Base-by-base conservation (phyloP, 2,797 vertebrate species). In the Petrocephalus sullivani region DNA sequence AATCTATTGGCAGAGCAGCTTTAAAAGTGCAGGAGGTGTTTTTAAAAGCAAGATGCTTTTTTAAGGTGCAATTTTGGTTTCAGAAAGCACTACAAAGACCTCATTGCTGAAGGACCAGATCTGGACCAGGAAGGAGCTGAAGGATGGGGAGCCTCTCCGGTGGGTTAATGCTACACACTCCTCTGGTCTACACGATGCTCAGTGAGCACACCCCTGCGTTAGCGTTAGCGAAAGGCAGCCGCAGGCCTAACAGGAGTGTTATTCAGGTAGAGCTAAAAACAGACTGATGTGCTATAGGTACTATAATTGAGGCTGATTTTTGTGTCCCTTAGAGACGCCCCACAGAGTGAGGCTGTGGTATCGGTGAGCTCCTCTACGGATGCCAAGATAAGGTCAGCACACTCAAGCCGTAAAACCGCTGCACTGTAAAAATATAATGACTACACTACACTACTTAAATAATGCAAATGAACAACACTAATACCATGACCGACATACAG, bases 41-140 rank as follows among this genome's bases (percentile, higher is more conserved):
- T 78, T 78, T 78, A 19, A 46, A 9, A 1, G 41, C 2, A 16
- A n/a, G 19, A 28, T 1, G 23, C 61, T 46, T 28, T 28, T 85
- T 64, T 87, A 60, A 49, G 58, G 37, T 51, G 81, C 14, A 28
- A 61, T 87, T 54, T 49, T 56, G n/a, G 64, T 46, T 86, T 57
- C 85, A 90, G 64, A 78, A 0, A 88, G 4, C 5, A 85, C 28
- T 28, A 86, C 46, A n/a, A 88, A 84, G 75, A 85, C 54, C 23
- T 16, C 12, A 71, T 16, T 75, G 28, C 61, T 91, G 5, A 85
- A 87, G 57, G 91, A 91, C 88, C 87, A 49, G 88, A 91, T 89
- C 46, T 89, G 89, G 90, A 91, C 90, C 71, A 87, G 2, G 61
- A 64, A 78, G 41, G 14, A 88, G 89, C 71, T 4, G 87, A 87